These are phyloP conservation scores for Crotalus helleri DNA, from an alignment of 2,113 vertebrate genomes.

Conservation along the genomic window DNA sequence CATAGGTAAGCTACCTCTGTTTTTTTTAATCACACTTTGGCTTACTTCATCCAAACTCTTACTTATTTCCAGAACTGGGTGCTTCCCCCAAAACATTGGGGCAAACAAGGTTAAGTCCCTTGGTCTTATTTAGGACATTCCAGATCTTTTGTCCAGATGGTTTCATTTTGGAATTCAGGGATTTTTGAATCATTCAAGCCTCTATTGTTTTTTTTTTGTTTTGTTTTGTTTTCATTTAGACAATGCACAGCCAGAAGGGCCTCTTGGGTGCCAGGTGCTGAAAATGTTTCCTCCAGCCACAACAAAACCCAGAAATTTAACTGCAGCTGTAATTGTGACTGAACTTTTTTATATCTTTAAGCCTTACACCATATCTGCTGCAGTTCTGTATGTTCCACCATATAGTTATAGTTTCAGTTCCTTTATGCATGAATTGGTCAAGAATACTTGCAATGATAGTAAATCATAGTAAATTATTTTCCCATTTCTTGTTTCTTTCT, in stretches of 20 bases:
- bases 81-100: neutral
- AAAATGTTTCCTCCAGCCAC: neutral
- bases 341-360: neutral
- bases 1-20: neutral
- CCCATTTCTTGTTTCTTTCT: neutral
- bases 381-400: neutral
- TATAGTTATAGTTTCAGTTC: neutral
- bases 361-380: neutral
- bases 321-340: neutral
- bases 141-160: neutral
- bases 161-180: neutral
- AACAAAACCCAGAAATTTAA: neutral
- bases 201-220: neutral
- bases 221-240: neutral
- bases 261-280: constrained; percentile 9
- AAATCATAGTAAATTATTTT: neutral
- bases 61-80: neutral
- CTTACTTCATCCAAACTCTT: neutral
- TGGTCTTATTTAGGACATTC: neutral
- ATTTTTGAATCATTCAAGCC: neutral
- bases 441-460: neutral
- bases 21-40: neutral
- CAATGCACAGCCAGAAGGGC: neutral
- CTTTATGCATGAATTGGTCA: neutral
- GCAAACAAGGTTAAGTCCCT: neutral